Evolutionary conservation across 30 jellyfish, hydroid and myxozoan genomes (phyloP).

Genomic region (Aurelia aurita complex sp. Pacific): DNA sequence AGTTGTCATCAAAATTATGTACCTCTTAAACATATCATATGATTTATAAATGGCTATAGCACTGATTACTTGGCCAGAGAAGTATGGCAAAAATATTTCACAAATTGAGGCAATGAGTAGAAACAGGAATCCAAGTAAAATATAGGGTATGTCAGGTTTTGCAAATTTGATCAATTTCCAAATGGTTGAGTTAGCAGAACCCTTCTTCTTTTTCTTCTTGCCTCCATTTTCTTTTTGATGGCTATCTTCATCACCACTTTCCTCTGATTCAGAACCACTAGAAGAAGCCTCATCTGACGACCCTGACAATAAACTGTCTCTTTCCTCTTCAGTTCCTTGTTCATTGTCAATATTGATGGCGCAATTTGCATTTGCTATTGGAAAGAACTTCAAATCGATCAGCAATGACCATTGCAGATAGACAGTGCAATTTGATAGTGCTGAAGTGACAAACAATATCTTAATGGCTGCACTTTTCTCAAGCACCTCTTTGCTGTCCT

Average conservation of each 20-base stretch:
- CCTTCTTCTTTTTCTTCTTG: conserved; percentile 10
- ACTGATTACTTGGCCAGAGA: conserved; percentile 79
- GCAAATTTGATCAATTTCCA: conserved; percentile 62
- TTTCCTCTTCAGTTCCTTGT: conserved; percentile 31
- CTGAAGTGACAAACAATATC: conserved; percentile 49
- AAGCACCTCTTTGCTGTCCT: conserved; percentile 63
- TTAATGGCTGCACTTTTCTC: conserved; percentile 31
- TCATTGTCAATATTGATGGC: conserved; percentile 4
- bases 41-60: conserved; percentile 74
- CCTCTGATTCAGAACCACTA: conserved; percentile 12
- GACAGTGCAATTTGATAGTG: conserved; percentile 30
- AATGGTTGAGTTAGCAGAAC: conserved; percentile 32
- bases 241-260: conserved; percentile 17
- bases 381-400: conserved; percentile 1
- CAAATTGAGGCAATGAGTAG: conserved; percentile 76
- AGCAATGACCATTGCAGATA: conserved; percentile 53
- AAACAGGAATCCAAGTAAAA: conserved; percentile 64
- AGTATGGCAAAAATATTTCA: conserved; percentile 84
- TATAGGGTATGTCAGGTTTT: conserved; percentile 62
- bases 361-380: neutral
- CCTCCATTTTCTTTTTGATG: conserved; percentile 11
- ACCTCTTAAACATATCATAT: conserved; percentile 64
- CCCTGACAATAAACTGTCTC: conserved; percentile 28
- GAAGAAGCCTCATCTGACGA: conserved; percentile 21
- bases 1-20: conserved; percentile 68